These are phyloP conservation scores for Diadumene lineata DNA, from an alignment of 92 coral and sea anemone species.

Conservation along the genomic window DNA sequence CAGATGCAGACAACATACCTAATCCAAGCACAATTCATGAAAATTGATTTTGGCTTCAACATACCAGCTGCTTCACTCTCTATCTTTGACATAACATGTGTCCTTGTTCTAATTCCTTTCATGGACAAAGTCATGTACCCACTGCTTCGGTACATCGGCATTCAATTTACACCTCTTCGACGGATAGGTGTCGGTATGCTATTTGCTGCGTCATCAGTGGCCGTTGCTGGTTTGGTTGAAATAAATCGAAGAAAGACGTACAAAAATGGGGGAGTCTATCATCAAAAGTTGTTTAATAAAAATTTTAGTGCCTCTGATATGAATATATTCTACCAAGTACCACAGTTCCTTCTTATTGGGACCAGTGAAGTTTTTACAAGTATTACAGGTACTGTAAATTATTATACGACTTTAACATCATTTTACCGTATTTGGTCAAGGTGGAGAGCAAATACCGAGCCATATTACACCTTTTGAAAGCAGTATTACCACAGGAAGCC, in stretches of 20 bases:
- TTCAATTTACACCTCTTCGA: slow-evolving; percentile 73
- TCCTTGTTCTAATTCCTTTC: slow-evolving; percentile 76
- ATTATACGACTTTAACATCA: too few relatives aligned
- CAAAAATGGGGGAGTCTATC: background rate
- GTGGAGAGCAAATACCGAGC: too few relatives aligned
- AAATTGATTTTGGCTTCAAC: slow-evolving; percentile 28
- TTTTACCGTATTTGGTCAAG: too few relatives aligned
- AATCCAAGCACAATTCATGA: slow-evolving; percentile 89
- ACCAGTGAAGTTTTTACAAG: slow-evolving; percentile 84
- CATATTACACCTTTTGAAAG: too few relatives aligned
- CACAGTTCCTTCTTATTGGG: slow-evolving; percentile 83
- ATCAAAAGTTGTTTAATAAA: slow-evolving; percentile 39
- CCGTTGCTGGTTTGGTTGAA: slow-evolving; percentile 79
- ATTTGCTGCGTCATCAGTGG: slow-evolving; percentile 77
- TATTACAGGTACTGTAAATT: too few relatives aligned
- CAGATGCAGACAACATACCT: slow-evolving; percentile 86
- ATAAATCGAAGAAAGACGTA: slow-evolving; percentile 45
- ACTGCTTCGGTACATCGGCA: slow-evolving; percentile 47
- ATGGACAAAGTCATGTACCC: slow-evolving; percentile 89
- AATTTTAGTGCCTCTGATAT: slow-evolving; percentile 49
- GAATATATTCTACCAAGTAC: slow-evolving; percentile 84
- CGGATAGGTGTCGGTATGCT: slow-evolving; percentile 91
- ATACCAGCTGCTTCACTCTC: slow-evolving; percentile 67
- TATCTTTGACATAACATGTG: slow-evolving; percentile 49
- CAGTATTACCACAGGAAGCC: too few relatives aligned